Evolutionary conservation across 2,797 vertebrate genomes (phyloP), one percentile per base, ranked within the genome.

Genomic region (Petrocephalus sullivani): DNA sequence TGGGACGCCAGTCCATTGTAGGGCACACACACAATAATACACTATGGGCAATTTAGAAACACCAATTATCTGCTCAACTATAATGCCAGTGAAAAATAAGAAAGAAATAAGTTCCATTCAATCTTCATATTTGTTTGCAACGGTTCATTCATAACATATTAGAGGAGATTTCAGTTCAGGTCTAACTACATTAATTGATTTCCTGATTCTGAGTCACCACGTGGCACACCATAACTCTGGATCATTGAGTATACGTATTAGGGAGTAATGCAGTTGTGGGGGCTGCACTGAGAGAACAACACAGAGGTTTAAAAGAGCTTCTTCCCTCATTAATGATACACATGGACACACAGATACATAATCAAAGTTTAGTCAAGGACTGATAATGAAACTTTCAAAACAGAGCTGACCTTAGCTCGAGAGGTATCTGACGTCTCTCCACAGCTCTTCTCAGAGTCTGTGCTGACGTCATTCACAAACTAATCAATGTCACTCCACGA

Each of bases 341-440:
- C 19, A 51, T 8, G 78, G 37, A 46, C 37, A 82, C 41, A 19
- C 41, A 23, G 41, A 49, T 51, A 49, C 54, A 28, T 54, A 37
- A 57, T 57, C 33, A 58, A 86, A 41, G 23, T 57, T 86, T 16
- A 57, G 84, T 85, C 23, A 58, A 57, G 12, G 54, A 85, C 54
- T 33, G 84, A 85, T n/a, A 86, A 37, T 37, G 23, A 86, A 86
- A 28, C 54, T 57, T 58, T n/a, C 16, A 33, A 41, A 57, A 60
- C 54, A 58, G 56, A 58, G 53, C 56, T 86, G 84, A 86, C 56
- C 84, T 86, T 58, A 33, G 56, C 84, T 86, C 54, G 14, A 86
- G 54, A 86, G 84, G 84, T 33, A 86, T 86, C n/a, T 86, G 84
- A 86, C 28, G 84, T 86, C 28, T 86, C 84, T 58, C 84, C 14